Base-by-base conservation (phyloP, 1,140 invertebrate genomes). In the Rhizoglyphus robini region DNA sequence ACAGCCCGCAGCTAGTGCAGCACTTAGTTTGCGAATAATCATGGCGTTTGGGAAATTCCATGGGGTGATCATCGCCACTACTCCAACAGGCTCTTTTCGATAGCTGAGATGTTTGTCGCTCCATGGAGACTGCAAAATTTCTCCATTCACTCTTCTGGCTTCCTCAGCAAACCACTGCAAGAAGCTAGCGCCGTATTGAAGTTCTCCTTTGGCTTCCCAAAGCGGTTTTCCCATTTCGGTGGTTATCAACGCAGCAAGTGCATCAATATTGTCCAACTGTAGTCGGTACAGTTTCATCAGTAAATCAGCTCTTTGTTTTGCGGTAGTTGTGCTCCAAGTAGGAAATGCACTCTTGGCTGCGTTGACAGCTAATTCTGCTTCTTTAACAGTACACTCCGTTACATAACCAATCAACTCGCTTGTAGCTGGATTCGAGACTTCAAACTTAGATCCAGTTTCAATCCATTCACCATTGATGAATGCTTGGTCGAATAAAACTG, bases 1-100 rank as follows among this genome's bases (percentile, higher is more conserved):
- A n/a, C n/a, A n/a, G n/a, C n/a, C n/a, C n/a, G n/a, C n/a, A n/a
- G 94, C 92, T 62, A 99, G 74, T 32, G 95, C 90, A 23, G 96
- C 91, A 32, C 83, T 88, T 51, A 76, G 89, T 79, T 99, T 99
- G 54, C 96, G 79, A 0, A 93, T 92, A 36, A 99, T 92, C 96
- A 99, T 99, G 0, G 95, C 95, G 76, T 86, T 84, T 1, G 96
- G 96, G 77, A 99, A 99, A 75, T 99, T 99, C 96, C 96, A 99
- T 72, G 96, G 96, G 20, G 95, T 98, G 25, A 99, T 96, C 63
- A 98, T 79, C 41, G 86, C 94, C 20, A 88, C 88, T 20, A 97
- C 93, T 49, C 96, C 96, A 65, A 96, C 82, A 3, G 96, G 93
- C 74, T 98, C 86, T 70, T 85, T 83, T 0, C 91, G 79, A n/a